Conservation (phyloP, 2,888 invertebrate species). For the Cerceris rybyensis region DNA sequence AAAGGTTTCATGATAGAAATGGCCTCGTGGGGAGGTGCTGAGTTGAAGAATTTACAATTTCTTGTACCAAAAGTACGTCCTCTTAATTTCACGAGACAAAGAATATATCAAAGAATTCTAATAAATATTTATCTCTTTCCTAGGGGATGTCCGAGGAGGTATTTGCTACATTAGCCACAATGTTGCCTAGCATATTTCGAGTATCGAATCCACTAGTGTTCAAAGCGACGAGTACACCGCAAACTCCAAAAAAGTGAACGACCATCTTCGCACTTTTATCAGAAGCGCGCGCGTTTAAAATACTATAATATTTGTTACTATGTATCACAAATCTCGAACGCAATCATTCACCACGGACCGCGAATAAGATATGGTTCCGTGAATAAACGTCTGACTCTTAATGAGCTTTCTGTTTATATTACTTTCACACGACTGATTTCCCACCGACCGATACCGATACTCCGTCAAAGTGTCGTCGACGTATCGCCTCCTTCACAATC, state of each 20-base stretch:
- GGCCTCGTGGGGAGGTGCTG: conserved; percentile 95
- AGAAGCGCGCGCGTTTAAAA: conserved; percentile 18
- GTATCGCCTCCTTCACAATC: conserved; percentile 3
- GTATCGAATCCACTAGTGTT: conserved; percentile 96
- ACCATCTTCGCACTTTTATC: conserved; percentile 50
- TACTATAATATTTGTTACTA: conserved; percentile 58
- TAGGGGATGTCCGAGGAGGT: conserved; percentile 91
- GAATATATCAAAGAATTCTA: neutral
- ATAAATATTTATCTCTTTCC: conserved; percentile 59
- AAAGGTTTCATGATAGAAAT: conserved; percentile 99
- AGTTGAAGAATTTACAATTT: conserved; percentile 93
- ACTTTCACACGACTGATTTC: conserved; percentile 47
- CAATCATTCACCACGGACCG: conserved; percentile 34
- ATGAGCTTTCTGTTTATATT: conserved; percentile 54
- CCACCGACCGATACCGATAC: conserved; percentile 21
- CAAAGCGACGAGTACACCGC: conserved; percentile 83
- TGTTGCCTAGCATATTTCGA: conserved; percentile 96
- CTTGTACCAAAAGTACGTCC: conserved; percentile 88
- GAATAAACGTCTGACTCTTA: conserved; percentile 62
- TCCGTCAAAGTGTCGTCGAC: neutral
- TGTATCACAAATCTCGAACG: conserved; percentile 32
- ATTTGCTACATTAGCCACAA: conserved; percentile 90
- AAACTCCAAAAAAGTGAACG: conserved; percentile 79
- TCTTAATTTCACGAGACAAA: neutral
- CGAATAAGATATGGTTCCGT: conserved; percentile 40